These are phyloP conservation scores for Sebastes cheni DNA, from an alignment of 2,797 vertebrate genomes.

Conservation along the genomic window DNA sequence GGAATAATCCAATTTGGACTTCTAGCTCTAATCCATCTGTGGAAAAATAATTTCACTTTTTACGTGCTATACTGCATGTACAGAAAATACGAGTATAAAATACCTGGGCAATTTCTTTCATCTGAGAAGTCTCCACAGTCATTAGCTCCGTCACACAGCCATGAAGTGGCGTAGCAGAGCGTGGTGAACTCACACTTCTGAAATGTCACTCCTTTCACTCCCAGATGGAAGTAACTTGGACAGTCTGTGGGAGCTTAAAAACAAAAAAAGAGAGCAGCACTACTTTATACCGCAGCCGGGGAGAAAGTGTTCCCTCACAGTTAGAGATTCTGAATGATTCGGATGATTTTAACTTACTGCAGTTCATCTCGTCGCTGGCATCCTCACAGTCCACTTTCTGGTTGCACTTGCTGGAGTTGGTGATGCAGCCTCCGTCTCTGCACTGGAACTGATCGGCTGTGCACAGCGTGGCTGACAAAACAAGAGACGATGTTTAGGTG, in stretches of 20 bases:
- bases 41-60: neutral
- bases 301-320: neutral
- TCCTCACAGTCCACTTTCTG: slow-evolving; percentile 95
- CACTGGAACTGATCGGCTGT: slow-evolving; percentile 89
- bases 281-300: neutral
- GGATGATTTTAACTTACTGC: slow-evolving; percentile 83
- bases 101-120: slow-evolving; percentile 91
- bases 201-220: slow-evolving; percentile 91
- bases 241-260: slow-evolving; percentile 90
- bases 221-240: slow-evolving; percentile 93
- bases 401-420: slow-evolving; percentile 92
- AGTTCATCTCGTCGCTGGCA: slow-evolving; percentile 94
- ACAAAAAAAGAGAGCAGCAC: slow-evolving; percentile 13
- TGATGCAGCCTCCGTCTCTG: slow-evolving; percentile 89
- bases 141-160: slow-evolving; percentile 95
- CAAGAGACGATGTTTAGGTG: neutral
- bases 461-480: slow-evolving; percentile 80
- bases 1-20: slow-evolving; percentile 10
- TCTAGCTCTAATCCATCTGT: neutral
- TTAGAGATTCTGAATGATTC: neutral
- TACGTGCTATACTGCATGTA: neutral
- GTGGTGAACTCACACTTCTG: slow-evolving; percentile 95
- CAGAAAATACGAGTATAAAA: slow-evolving; percentile 2
- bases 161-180: slow-evolving; percentile 90
- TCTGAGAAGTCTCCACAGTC: slow-evolving; percentile 97